Conservation (phyloP, 2,113 vertebrate genomes). For the Chlamydotis undulata region DNA sequence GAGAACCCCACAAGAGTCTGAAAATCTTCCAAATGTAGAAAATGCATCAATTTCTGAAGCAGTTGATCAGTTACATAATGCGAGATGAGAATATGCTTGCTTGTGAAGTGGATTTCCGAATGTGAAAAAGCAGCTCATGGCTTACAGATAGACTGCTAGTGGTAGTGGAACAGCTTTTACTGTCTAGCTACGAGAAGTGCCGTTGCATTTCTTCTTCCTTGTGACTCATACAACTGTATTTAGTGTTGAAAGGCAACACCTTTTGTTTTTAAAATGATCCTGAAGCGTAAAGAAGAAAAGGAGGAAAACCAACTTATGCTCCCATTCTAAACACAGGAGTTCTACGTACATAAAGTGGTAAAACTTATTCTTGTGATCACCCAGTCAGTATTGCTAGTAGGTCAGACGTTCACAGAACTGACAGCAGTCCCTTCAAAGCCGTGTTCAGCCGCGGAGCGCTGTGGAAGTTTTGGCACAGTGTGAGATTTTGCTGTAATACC, state of each 20-base stretch:
- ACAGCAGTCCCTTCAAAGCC: not conserved
- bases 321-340: not conserved
- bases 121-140: slow-evolving; percentile 16
- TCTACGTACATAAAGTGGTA: rapidly evolving
- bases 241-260: slow-evolving; percentile 18
- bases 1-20: not conserved
- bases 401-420: not conserved
- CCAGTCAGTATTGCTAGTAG: rapidly evolving
- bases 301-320: rapidly evolving
- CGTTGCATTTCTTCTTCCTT: not conserved
- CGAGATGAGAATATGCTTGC: not conserved
- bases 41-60: not conserved
- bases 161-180: slow-evolving; percentile 21
- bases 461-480: not conserved
- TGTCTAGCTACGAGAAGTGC: slow-evolving; percentile 4
- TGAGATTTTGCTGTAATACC: not conserved
- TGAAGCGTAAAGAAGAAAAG: not conserved
- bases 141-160: slow-evolving; percentile 16
- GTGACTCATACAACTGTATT: slow-evolving; percentile 33
- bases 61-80: slow-evolving; percentile 4
- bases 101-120: not conserved
- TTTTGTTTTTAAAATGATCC: slow-evolving; percentile 6
- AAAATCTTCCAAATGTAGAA: not conserved
- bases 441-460: rapidly evolving
- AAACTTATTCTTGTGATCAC: not conserved